Base-by-base conservation (phyloP, 2,113 vertebrate species). In the Micromys minutus region DNA sequence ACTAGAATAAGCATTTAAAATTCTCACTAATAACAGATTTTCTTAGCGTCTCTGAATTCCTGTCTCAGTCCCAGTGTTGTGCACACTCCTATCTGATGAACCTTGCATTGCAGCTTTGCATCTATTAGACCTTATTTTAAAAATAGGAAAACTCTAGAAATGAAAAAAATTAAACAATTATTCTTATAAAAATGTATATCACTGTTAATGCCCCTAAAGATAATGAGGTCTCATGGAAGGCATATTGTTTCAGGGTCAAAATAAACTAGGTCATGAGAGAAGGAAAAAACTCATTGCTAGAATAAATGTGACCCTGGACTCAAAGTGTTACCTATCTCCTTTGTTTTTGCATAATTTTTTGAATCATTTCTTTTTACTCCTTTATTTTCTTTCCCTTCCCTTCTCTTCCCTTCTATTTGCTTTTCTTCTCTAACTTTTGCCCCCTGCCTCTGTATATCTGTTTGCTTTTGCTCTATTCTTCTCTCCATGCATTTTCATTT, bases 81-180 rank as follows among this genome's bases (percentile, higher is more conserved):
- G 21, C 59, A 88, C 42, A 88, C 45, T 88, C 89, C 88, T 92
- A 69, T 79, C 88, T 85, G 81, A 86, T 67, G 87, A 88, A 50
- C 3, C 63, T 26, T 71, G 79, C 61, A 71, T 93, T 72, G 47
- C 16, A 90, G 90, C 39, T 90, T 67, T 88, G 84, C 69, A 91
- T 95, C 65, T 91, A 19, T 67, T 67, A 89, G 17, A 21, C 26
- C 17, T 93, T 59, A 72, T 72, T 89, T 2, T 83, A 77, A 91
- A 94, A 88, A 72, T 21, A 72, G 15, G 87, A 69, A 5, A 3
- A 36, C 50, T 89, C 88, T 92, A 90, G n/a, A 92, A 95, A 92
- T 76, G 4, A 69, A 52, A 75, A 71, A 15, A 19, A 59, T 90
- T 75, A 81, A 90, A 72, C 65, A 80, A n/a, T 74, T 93, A 92